A percentile compares a stretch with the other conserved stretches of the same genome.
Evolutionary conservation across 2,888 invertebrate species (phyloP).

Genomic region (Rhimphoctona megacephalus): DNA sequence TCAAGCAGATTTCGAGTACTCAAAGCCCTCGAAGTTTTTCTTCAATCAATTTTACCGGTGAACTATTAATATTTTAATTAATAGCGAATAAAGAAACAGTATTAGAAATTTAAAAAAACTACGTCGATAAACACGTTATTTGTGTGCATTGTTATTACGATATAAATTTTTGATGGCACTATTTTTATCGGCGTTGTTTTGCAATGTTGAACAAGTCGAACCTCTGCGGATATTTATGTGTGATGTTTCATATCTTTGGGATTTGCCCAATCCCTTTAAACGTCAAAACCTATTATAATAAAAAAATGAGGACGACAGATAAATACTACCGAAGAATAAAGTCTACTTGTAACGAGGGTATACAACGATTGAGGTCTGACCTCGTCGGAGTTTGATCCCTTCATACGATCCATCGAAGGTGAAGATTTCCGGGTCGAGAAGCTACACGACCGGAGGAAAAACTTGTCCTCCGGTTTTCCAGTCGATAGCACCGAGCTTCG

Average conservation of each 20-base stretch:
- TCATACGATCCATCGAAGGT: slow-evolving; percentile 47
- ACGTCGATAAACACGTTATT: no score
- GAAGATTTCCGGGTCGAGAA: slow-evolving; percentile 60
- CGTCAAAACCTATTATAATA: not conserved
- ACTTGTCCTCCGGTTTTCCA: slow-evolving; percentile 46
- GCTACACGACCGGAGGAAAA: slow-evolving; percentile 19
- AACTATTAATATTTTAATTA: not conserved
- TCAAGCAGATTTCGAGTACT: not conserved
- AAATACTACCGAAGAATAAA: not conserved
- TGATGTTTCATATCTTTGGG: not conserved
- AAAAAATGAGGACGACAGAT: not conserved
- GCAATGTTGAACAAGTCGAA: not conserved
- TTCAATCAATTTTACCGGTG: not conserved
- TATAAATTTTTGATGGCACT: not conserved
- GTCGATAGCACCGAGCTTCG: slow-evolving; percentile 20
- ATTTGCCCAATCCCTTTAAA: not conserved
- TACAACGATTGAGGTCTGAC: slow-evolving; percentile 54
- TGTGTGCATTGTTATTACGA: no score
- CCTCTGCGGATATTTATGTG: not conserved
- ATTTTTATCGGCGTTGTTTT: not conserved
- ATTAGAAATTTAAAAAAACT: not conserved
- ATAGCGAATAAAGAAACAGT: not conserved
- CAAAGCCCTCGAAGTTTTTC: slow-evolving; percentile 14
- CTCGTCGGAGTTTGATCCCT: slow-evolving; percentile 39
- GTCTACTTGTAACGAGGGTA: slow-evolving; percentile 3